phyloP scores from a whole-genome alignment of 2,888 invertebrate genomes.

The Acronicta psi region DNA sequence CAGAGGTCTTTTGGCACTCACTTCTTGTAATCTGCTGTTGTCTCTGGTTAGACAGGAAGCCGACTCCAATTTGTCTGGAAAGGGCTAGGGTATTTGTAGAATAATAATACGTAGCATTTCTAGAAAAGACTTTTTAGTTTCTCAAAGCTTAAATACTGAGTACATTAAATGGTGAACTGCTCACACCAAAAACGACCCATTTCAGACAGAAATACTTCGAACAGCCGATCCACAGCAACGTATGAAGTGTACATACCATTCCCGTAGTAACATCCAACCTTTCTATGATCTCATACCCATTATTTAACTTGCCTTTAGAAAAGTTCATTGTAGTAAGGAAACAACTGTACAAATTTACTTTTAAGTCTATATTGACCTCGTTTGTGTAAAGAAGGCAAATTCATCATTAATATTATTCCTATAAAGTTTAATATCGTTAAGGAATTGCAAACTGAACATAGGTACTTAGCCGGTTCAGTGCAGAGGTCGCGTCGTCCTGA shows the following conservation, averaged over 20 bases:
- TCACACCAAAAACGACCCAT: conserved; percentile 65
- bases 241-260: conserved; percentile 13
- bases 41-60: no score
- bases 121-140: conserved; percentile 40
- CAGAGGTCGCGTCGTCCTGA: conserved; percentile 79
- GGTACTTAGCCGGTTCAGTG: conserved; percentile 65
- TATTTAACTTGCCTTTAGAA: conserved; percentile 50
- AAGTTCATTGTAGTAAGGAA: conserved; percentile 51
- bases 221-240: conserved; percentile 22
- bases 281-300: conserved; percentile 20
- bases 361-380: conserved; percentile 61
- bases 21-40: no score
- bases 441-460: conserved; percentile 54
- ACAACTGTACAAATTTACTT: conserved; percentile 77
- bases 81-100: no score
- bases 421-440: conserved; percentile 67
- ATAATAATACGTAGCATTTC: conserved; percentile 23
- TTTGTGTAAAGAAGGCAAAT: conserved; percentile 52
- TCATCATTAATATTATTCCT: conserved; percentile 57
- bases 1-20: no score
- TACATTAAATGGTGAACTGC: conserved; percentile 68
- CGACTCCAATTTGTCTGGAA: no score
- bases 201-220: conserved; percentile 60
- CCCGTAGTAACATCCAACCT: conserved; percentile 18
- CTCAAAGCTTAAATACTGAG: conserved; percentile 53